Evolutionary conservation across 2,888 invertebrate genomes (phyloP).

Genomic region (Caenorhabditis sinica): DNA sequence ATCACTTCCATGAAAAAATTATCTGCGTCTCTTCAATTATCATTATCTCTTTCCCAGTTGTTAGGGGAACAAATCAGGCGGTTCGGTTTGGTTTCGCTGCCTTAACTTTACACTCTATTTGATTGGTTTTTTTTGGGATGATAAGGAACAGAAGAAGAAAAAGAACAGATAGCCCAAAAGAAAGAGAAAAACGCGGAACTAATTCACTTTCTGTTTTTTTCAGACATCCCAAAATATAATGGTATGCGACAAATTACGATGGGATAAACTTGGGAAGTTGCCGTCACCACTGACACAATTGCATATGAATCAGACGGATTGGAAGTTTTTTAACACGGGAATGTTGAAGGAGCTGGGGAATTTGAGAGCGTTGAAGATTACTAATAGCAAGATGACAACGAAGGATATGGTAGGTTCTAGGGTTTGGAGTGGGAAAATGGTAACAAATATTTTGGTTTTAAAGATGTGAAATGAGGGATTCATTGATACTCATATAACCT

Average conservation of each 20-base stretch:
- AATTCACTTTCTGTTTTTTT: no score
- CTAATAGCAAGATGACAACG: conserved; percentile 62
- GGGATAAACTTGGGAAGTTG: conserved; percentile 65
- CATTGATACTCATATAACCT: no score
- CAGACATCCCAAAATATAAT: conserved; percentile 71
- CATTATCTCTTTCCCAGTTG: neutral
- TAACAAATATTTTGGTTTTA: no score
- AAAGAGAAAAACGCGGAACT: conserved; percentile 40
- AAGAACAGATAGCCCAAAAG: conserved; percentile 2
- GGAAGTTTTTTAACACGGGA: conserved; percentile 61
- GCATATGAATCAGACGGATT: conserved; percentile 67
- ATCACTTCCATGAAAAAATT: neutral
- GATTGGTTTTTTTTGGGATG: conserved; percentile 45
- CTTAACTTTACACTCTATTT: conserved; percentile 45
- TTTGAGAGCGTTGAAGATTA: conserved; percentile 61
- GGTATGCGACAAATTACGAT: conserved; percentile 66
- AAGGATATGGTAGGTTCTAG: conserved; percentile 63
- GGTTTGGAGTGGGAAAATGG: no score
- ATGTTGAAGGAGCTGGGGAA: conserved; percentile 26
- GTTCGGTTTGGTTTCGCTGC: neutral
- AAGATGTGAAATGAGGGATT: no score
- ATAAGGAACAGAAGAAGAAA: conserved; percentile 26
- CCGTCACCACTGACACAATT: conserved; percentile 67
- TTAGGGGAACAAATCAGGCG: conserved; percentile 11
- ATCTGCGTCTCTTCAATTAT: conserved; percentile 15